Evolutionary conservation across 2,797 vertebrate species (phyloP).

Genomic region (Alosa sapidissima): DNA sequence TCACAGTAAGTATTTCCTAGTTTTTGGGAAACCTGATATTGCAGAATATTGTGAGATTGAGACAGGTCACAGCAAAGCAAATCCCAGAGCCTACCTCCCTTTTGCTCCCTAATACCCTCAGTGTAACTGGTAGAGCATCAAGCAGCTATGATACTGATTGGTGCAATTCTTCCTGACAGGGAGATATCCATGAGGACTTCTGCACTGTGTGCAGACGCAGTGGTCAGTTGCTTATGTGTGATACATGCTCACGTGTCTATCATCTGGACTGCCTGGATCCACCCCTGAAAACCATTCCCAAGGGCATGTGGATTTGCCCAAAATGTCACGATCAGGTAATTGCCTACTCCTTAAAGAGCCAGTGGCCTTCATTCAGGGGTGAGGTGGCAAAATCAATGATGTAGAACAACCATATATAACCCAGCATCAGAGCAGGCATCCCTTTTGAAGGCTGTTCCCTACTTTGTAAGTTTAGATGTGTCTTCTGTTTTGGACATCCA

Average conservation of each 20-base stretch:
- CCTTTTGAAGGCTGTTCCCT: constrained; percentile 3
- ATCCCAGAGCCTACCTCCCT: background rate
- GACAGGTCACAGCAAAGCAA: background rate
- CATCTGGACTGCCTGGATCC: constrained; percentile 86
- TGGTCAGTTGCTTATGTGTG: constrained; percentile 84
- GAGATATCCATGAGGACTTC: constrained; percentile 87
- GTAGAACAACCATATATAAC: background rate
- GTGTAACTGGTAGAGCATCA: constrained; percentile 35
- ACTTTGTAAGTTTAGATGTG: constrained; percentile 14
- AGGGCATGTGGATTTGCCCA: constrained; percentile 89
- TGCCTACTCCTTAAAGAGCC: constrained; percentile 17
- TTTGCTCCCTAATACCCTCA: constrained; percentile 21
- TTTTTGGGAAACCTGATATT: background rate
- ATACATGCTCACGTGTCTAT: constrained; percentile 85
- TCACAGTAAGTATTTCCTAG: background rate
- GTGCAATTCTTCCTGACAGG: constrained; percentile 69
- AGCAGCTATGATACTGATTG: constrained; percentile 48
- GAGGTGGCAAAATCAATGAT: background rate
- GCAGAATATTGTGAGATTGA: background rate
- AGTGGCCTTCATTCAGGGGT: background rate
- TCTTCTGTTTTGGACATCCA: constrained; percentile 14
- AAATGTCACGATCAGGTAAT: constrained; percentile 86
- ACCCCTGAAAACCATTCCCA: constrained; percentile 83
- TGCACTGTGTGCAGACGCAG: constrained; percentile 87
- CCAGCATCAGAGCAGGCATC: constrained; percentile 1